A percentile compares a stretch with the other conserved stretches of the same genome.
phyloP scores from a whole-genome alignment of 2,797 vertebrate species.

The Hydrolagus colliei region DNA sequence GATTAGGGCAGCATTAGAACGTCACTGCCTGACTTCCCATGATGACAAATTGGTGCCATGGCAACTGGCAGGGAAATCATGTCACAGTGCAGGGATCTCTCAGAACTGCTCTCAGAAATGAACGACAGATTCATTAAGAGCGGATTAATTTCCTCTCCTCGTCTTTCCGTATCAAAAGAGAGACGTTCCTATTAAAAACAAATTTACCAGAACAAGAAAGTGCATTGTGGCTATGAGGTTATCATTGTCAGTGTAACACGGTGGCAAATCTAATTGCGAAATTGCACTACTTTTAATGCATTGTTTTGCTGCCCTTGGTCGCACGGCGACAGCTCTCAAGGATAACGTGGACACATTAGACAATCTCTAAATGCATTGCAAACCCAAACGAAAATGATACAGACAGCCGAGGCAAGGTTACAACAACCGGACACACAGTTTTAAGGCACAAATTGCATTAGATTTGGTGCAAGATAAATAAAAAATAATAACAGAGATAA shows the following conservation, averaged over 20 bases:
- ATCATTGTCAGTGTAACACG: not conserved
- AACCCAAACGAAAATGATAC: too few relatives aligned
- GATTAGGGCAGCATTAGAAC: slow-evolving; percentile 13
- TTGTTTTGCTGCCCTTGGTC: not conserved
- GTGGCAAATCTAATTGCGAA: not conserved
- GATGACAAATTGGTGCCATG: too few relatives aligned
- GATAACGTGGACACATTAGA: not conserved
- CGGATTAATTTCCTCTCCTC: not conserved
- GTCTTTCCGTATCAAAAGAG: not conserved
- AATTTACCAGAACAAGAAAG: not conserved
- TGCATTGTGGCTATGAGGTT: not conserved
- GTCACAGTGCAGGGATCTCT: not conserved
- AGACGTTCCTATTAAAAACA: not conserved
- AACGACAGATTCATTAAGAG: not conserved
- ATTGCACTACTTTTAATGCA: not conserved
- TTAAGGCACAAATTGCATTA: too few relatives aligned
- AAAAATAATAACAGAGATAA: too few relatives aligned
- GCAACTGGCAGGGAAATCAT: too few relatives aligned
- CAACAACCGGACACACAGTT: too few relatives aligned
- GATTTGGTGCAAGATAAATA: too few relatives aligned
- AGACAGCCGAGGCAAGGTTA: too few relatives aligned
- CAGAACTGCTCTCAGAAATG: not conserved
- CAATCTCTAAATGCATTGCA: not conserved
- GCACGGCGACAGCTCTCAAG: not conserved
- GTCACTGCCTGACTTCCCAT: too few relatives aligned